Percentiles rank a stretch among this genome's conserved stretches.
Evolutionary conservation across 2,113 vertebrate genomes (phyloP).

Genomic region (Morone saxatilis): DNA sequence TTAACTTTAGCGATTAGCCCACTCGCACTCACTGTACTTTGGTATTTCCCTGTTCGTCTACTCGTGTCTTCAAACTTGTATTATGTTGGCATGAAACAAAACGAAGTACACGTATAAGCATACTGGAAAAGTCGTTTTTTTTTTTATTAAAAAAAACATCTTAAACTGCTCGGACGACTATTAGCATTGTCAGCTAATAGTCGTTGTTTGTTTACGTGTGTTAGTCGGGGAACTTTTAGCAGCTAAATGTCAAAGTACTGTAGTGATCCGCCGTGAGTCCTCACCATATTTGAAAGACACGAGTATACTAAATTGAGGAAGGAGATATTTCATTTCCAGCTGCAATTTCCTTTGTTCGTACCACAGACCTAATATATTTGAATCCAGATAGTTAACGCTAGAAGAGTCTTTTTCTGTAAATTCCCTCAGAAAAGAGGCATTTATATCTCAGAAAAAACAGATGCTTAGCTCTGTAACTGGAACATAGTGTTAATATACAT

Average conservation of each 20-base stretch:
- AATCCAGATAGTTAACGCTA: too few species aligned
- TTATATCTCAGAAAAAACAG: too few species aligned
- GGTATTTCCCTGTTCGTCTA: fast-evolving
- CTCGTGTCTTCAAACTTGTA: background rate
- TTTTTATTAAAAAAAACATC: background rate
- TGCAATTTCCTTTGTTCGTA: too few species aligned
- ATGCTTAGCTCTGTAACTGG: too few species aligned
- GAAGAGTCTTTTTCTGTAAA: too few species aligned
- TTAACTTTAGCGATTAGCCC: constrained; percentile 8
- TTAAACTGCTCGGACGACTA: background rate
- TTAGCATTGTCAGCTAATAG: constrained; percentile 19
- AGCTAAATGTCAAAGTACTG: background rate
- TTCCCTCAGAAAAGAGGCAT: too few species aligned
- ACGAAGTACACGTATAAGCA: too few species aligned
- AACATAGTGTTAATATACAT: too few species aligned
- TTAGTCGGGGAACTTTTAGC: constrained; percentile 1
- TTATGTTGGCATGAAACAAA: background rate
- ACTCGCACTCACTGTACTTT: background rate
- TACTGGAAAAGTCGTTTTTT: background rate
- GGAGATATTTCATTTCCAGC: background rate
- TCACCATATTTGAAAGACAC: background rate
- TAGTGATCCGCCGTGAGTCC: fast-evolving
- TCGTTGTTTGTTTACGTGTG: constrained; percentile 26
- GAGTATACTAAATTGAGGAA: too few species aligned
- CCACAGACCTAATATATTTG: too few species aligned